Base-by-base conservation (phyloP, 1,140 invertebrate genomes). In the Drosophila dunni region DNA sequence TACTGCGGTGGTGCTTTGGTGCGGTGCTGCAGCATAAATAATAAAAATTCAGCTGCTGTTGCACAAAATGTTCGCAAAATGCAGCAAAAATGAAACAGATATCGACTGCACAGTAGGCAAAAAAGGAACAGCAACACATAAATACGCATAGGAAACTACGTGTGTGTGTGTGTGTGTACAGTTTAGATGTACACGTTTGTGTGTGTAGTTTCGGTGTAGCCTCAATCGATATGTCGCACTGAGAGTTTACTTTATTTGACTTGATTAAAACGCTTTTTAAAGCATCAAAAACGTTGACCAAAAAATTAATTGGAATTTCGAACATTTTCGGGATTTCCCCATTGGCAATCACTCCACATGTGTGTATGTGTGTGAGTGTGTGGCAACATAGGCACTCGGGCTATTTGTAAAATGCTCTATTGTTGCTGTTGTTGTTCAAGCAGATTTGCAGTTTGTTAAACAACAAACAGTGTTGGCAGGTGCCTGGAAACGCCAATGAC, bases 221-320 rank as follows among this genome's bases (percentile, higher is more conserved):
- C 11, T 42, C 69, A 58, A 72, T 58, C 62, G 62, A 72, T 72
- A 60, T 58, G 24, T 8, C 34, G 50, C 57, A 62, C 40, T 20
- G 44, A 17, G 13, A 78, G 78, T 81, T 86, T 75, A 84, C 82
- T 85, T 69, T 86, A 75, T 85, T 81, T 81, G 71, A 84, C 82
- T 85, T 72, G 81, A 75, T 85, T 88, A 82, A 89, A 81, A 78
- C 79, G 75, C 48, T 79, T 79, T 86, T 88, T 75, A 83, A 83
- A 81, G 83, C 79, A 70, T 76, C 74, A 66, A 69, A 80, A 86
- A 76, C 75, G 67, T 75, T 86, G 75, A 86, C 82, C 82, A 86
- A 70, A 71, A 86, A 86, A 86, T 88, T 86, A 86, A 86, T 86
- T 86, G 82, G 83, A 82, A 79, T 82, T 88, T 68, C 82, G 71